phyloP scores from a whole-genome alignment of 1,140 invertebrate genomes.

The Lasaia peninsularis region DNA sequence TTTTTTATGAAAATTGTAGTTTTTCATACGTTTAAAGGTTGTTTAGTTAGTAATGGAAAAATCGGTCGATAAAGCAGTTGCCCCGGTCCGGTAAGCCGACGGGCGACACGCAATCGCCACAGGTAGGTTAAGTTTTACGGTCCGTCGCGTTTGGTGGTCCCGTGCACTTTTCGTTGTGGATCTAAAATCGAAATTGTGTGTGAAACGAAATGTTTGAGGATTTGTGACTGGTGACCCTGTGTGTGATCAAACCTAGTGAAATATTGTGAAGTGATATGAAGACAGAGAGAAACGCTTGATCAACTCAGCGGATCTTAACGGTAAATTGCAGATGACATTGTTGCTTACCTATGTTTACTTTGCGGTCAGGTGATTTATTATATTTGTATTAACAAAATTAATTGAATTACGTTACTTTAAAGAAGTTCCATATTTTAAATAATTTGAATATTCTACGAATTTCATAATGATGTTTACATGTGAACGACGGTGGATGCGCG shows the following conservation, averaged over 20 bases:
- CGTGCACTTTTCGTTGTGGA: conserved; percentile 59
- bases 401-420: not conserved
- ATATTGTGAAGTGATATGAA: conserved; percentile 56
- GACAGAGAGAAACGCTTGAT: conserved; percentile 45
- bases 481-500: conserved; percentile 49
- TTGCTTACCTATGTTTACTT: conserved; percentile 59
- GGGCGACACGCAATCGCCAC: conserved; percentile 70
- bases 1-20: not conserved
- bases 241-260: conserved; percentile 54
- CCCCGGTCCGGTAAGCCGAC: conserved; percentile 46
- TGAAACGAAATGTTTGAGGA: conserved; percentile 55
- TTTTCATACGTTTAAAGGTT: conserved; percentile 29
- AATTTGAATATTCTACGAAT: conserved; percentile 46
- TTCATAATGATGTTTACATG: conserved; percentile 56
- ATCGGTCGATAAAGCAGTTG: conserved; percentile 56
- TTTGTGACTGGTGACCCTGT: conserved; percentile 59
- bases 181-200: conserved; percentile 42
- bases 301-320: conserved; percentile 63
- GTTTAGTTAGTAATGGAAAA: conserved; percentile 46
- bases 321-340: conserved; percentile 61
- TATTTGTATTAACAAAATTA: conserved; percentile 14
- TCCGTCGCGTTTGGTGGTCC: conserved; percentile 65
- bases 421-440: not conserved
- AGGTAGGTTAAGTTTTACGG: conserved; percentile 73
- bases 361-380: conserved; percentile 56